Evolutionary conservation across 2,797 vertebrate species (phyloP).

Genomic region (Halcyon chelicuti): DNA sequence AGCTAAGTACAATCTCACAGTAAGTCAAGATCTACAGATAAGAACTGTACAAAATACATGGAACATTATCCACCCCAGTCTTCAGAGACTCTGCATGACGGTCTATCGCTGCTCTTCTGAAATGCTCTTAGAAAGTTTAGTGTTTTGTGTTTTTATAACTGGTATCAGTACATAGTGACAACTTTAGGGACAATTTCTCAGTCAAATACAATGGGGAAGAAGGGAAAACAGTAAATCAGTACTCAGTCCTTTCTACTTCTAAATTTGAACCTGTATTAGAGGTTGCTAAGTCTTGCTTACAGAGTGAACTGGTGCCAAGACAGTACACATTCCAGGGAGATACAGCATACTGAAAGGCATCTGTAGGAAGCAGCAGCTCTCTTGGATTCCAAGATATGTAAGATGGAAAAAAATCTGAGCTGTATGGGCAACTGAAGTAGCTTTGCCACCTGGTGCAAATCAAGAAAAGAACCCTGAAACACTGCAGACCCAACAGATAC

Average conservation of each 20-base stretch:
- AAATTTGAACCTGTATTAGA: constrained; percentile 47
- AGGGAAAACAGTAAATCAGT: neutral
- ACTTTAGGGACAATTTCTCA: neutral
- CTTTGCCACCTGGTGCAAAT: constrained; percentile 70
- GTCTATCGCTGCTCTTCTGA: neutral
- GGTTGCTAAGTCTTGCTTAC: constrained; percentile 67
- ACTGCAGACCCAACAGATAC: constrained; percentile 27
- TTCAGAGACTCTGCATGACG: neutral
- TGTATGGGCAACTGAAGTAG: constrained; percentile 62
- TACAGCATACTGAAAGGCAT: constrained; percentile 66
- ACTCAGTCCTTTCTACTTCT: constrained; percentile 1
- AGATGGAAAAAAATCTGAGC: constrained; percentile 67
- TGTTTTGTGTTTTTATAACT: neutral
- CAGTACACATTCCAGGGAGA: constrained; percentile 61
- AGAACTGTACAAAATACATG: neutral
- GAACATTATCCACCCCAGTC: neutral
- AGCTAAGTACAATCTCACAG: neutral
- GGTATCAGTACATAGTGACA: neutral
- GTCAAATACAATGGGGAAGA: neutral
- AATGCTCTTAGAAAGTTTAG: neutral
- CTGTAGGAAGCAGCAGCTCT: constrained; percentile 59
- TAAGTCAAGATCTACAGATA: neutral
- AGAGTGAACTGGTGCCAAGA: constrained; percentile 67
- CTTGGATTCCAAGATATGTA: constrained; percentile 59
- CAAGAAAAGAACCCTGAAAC: constrained; percentile 70